Percentiles rank a stretch among this genome's conserved stretches.
These are phyloP conservation scores for Phyllostomus discolor DNA, from an alignment of 2,113 vertebrate species.

Conservation along the genomic window DNA sequence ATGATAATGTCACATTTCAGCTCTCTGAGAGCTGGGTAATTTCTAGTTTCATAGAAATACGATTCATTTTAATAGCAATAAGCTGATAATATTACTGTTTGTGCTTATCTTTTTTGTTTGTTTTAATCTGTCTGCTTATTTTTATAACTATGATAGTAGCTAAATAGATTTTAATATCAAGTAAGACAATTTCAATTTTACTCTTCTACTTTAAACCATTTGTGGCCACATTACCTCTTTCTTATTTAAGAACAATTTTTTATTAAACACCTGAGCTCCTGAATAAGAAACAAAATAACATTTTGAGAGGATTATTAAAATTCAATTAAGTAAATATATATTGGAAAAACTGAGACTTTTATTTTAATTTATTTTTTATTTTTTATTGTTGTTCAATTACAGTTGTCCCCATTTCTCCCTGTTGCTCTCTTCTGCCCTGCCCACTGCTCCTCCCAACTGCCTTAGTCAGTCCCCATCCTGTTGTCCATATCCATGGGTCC, in stretches of 20 bases:
- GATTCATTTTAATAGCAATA: background rate
- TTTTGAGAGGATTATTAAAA: background rate
- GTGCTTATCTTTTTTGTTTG: background rate
- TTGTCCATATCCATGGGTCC: no score
- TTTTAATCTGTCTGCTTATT: background rate
- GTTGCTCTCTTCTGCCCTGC: no score
- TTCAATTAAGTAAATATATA: slow-evolving; percentile 2
- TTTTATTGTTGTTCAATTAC: no score
- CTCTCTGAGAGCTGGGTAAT: background rate
- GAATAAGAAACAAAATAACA: background rate
- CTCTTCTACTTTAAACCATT: background rate
- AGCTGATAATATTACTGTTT: background rate
- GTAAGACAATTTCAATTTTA: background rate
- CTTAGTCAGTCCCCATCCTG: no score
- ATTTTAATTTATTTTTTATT: background rate
- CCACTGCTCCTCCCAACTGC: no score
- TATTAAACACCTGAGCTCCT: background rate
- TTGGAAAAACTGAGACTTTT: background rate
- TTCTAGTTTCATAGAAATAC: background rate
- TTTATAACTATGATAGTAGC: background rate
- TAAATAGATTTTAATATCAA: background rate
- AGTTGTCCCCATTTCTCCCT: no score
- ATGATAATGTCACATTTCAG: background rate
- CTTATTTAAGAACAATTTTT: slow-evolving; percentile 8
- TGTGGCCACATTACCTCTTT: background rate